phyloP scores from a whole-genome alignment of 1,140 invertebrate genomes.

The Papilio helenus region DNA sequence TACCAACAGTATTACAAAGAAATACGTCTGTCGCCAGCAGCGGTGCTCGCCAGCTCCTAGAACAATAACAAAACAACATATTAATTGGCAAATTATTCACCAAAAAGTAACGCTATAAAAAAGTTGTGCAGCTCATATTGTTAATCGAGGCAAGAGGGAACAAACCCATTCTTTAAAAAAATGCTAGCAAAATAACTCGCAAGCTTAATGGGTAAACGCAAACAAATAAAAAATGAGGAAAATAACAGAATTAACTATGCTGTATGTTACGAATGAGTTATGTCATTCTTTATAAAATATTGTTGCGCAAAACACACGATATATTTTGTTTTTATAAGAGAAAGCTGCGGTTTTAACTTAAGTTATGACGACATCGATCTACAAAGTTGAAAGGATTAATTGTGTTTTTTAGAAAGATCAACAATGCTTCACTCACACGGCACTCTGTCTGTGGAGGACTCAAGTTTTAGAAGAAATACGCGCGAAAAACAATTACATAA shows the following conservation, averaged over 20 bases:
- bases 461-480: background rate
- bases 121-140: background rate
- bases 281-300: conserved; percentile 1
- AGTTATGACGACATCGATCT: background rate
- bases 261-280: conserved; percentile 20
- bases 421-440: too few species aligned
- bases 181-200: background rate
- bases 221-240: conserved; percentile 25
- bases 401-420: background rate
- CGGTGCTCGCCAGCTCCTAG: conserved; percentile 62
- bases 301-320: conserved; percentile 8
- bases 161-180: background rate
- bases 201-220: conserved; percentile 16
- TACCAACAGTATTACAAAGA: conserved; percentile 67
- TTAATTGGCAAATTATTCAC: background rate
- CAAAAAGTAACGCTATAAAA: background rate
- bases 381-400: background rate
- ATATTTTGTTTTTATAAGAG: background rate
- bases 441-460: background rate
- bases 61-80: conserved; percentile 57
- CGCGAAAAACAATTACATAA: background rate
- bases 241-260: conserved; percentile 19
- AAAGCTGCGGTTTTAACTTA: background rate
- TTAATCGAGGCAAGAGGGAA: background rate
- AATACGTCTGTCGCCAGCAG: conserved; percentile 68